phyloP scores from a whole-genome alignment of 2,888 invertebrate species.

The Schizaphis graminum region DNA sequence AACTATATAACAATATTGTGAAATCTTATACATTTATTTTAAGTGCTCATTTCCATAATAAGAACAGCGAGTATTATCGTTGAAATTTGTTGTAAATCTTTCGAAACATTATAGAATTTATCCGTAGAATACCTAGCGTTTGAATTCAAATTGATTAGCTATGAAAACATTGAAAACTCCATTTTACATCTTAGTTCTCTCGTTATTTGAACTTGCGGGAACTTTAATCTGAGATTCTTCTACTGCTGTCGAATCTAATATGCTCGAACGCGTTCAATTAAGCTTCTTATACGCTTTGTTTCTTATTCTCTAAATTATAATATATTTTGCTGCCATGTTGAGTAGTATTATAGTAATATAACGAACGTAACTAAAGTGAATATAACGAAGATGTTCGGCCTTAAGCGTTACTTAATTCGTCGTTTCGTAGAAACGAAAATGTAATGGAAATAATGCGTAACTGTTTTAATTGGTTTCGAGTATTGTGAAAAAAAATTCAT shows the following conservation, averaged over 20 bases:
- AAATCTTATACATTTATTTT: too few species aligned
- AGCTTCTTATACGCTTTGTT: neutral
- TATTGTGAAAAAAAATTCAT: neutral
- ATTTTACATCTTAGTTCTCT: neutral
- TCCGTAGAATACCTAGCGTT: too few species aligned
- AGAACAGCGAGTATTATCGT: too few species aligned
- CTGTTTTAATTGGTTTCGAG: neutral
- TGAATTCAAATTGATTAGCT: too few species aligned
- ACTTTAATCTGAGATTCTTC: neutral
- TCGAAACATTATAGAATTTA: too few species aligned
- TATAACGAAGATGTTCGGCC: neutral
- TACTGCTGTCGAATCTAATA: neutral
- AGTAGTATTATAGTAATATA: neutral
- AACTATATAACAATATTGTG: too few species aligned
- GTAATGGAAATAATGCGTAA: neutral
- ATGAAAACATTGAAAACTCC: too few species aligned
- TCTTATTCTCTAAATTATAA: neutral
- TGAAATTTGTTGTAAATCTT: too few species aligned
- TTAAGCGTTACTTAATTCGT: neutral
- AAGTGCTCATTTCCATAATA: too few species aligned
- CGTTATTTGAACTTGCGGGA: neutral
- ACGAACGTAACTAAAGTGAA: neutral
- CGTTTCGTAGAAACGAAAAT: neutral
- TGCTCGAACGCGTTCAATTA: neutral
- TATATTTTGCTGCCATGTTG: neutral